Evolutionary conservation across 2,113 vertebrate species (phyloP).

Genomic region (Rissa tridactyla): DNA sequence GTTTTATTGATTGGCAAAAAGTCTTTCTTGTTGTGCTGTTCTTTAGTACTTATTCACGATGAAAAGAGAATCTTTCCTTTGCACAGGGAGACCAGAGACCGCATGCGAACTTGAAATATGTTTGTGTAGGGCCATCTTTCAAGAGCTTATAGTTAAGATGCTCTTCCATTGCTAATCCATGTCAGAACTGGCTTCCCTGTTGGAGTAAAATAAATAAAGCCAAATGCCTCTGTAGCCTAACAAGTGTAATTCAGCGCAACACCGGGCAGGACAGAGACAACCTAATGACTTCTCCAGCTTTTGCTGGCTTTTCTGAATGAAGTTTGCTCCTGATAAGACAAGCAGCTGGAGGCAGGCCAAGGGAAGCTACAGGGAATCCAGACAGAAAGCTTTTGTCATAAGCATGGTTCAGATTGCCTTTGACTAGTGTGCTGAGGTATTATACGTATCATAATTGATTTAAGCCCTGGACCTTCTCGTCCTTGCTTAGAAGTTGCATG

Average conservation of each 20-base stretch:
- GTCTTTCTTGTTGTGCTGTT: not conserved
- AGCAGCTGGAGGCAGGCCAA: slow-evolving; percentile 2
- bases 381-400: not conserved
- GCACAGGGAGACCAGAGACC: not conserved
- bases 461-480: not conserved
- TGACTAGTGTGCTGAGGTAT: not conserved
- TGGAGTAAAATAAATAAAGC: slow-evolving; percentile 17
- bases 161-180: slow-evolving; percentile 12
- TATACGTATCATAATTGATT: not conserved
- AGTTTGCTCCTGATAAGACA: not conserved
- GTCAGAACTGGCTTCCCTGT: not conserved
- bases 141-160: not conserved
- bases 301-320: not conserved
- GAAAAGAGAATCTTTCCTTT: not conserved
- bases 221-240: not conserved
- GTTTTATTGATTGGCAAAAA: not conserved
- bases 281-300: not conserved
- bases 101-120: not conserved
- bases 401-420: not conserved
- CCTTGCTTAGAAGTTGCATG: not conserved
- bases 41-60: not conserved
- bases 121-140: not conserved
- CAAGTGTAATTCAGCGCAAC: not conserved
- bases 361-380: not conserved
- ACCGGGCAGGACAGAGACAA: not conserved